Evolutionary conservation across 2,888 invertebrate species (phyloP).

Genomic region (Melieria omissa): DNA sequence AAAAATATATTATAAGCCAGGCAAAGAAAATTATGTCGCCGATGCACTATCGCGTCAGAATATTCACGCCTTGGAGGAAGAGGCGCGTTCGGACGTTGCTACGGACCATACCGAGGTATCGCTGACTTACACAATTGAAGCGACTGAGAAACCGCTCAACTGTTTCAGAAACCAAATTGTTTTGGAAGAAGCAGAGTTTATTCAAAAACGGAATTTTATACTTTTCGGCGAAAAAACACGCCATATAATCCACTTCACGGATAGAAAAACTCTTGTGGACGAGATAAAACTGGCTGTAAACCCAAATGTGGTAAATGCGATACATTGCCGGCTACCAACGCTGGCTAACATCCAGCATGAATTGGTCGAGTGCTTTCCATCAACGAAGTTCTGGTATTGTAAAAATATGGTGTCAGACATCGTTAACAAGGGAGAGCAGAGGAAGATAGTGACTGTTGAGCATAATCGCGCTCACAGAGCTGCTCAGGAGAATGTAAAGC

Average conservation of each 20-base stretch:
- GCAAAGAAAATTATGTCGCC: conserved; percentile 27
- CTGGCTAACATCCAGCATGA: conserved; percentile 3
- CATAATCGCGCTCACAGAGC: conserved; percentile 27
- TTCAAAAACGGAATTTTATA: neutral
- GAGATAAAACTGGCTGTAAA: neutral
- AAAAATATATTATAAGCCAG: conserved; percentile 14
- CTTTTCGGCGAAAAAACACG: conserved; percentile 2
- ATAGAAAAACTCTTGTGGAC: neutral
- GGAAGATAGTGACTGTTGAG: conserved; percentile 14
- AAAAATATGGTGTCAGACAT: conserved; percentile 19
- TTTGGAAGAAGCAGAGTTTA: conserved; percentile 29
- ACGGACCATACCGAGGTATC: conserved; percentile 36
- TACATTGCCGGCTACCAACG: neutral
- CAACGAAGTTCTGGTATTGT: conserved; percentile 23
- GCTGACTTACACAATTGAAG: conserved; percentile 40
- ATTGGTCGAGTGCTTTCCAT: conserved; percentile 4
- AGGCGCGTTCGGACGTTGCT: neutral
- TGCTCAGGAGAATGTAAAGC: conserved; percentile 22
- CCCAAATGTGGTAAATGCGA: neutral
- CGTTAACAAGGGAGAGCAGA: conserved; percentile 20
- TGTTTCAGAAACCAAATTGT: conserved; percentile 45
- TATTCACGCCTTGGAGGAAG: neutral
- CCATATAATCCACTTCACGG: conserved; percentile 8
- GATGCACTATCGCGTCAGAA: conserved; percentile 27
- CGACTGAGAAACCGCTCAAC: conserved; percentile 46